Evolutionary conservation across 1,140 invertebrate species (phyloP).

Genomic region (Dendroctonus valens): DNA sequence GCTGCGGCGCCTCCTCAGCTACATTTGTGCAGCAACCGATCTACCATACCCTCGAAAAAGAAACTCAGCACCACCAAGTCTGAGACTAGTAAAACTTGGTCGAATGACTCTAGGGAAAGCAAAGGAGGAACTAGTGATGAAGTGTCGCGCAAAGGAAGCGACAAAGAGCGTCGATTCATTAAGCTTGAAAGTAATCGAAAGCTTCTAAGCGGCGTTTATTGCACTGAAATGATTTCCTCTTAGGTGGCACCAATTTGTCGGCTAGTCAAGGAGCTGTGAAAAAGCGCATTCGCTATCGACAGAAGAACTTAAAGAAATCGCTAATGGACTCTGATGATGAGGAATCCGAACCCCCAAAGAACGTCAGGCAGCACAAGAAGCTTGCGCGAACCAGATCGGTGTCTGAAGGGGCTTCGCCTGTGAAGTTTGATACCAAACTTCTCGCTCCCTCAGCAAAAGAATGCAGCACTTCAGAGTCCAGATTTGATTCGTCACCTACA

Average conservation of each 20-base stretch:
- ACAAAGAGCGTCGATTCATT: slow-evolving; percentile 25
- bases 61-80: slow-evolving; percentile 14
- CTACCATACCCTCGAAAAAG: slow-evolving; percentile 33
- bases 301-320: slow-evolving; percentile 38
- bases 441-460: neutral
- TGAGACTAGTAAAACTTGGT: slow-evolving; percentile 26
- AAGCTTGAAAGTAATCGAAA: slow-evolving; percentile 27
- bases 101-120: slow-evolving; percentile 4
- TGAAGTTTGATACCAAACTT: slow-evolving; percentile 8
- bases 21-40: slow-evolving; percentile 47
- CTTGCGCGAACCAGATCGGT: slow-evolving; percentile 31
- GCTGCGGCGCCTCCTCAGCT: slow-evolving; percentile 46
- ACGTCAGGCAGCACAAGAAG: slow-evolving; percentile 33
- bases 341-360: slow-evolving; percentile 35
- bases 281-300: slow-evolving; percentile 42
- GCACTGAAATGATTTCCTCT: neutral
- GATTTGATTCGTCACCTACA: slow-evolving; percentile 17
- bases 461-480: slow-evolving; percentile 1
- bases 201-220: neutral
- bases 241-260: slow-evolving; percentile 10
- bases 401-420: slow-evolving; percentile 16
- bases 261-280: slow-evolving; percentile 45
- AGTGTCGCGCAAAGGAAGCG: slow-evolving; percentile 17
- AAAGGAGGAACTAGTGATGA: slow-evolving; percentile 14
- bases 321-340: slow-evolving; percentile 43